Base-by-base conservation (phyloP, 2,797 vertebrate species). In the Huso huso region DNA sequence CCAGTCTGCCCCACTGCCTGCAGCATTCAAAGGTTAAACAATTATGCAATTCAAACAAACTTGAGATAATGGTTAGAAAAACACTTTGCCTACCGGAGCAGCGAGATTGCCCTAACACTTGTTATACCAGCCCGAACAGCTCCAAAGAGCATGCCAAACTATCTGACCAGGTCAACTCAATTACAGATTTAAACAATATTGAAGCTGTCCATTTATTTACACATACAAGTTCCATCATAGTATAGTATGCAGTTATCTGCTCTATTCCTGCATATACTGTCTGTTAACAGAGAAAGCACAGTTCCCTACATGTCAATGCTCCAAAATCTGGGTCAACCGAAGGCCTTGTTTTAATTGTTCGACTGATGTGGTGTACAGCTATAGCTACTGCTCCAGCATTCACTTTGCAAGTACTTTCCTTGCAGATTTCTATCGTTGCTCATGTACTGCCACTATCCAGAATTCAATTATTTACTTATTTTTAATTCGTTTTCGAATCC, bases 21-120 rank as follows among this genome's bases (percentile, higher is more conserved):
- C 48, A 49, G 48, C 48, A 67, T 13, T 61, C 15, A 67, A 50
- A 18, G 13, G 65, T 61, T 51, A 67, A 67, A 61, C 49, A 51
- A 50, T 51, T 61, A 67, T 48, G 23, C 49, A 52, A 15, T 23
- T 8, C 12, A 18, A 8, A 58, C 53, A 64, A 51, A 59, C 64
- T 11, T 6, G 8, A 49, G 49, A 51, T 58, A 11, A 10, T 6
- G 51, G 3, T 8, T 0, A 7, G 51, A 12, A 37, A 8, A n/a
- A n/a, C 1, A 37, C 13, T 7, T 61, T 10, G 9, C 8, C 9
- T 18, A 60, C 23, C 23, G 23, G 23, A 37, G 4, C 23, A 37
- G 23, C 23, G 23, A 37, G 23, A 37, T 2, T 37, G 23, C 23
- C 23, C 23, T 37, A 37, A 37, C 23, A 37, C 23, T 37, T 37